Percentiles rank a stretch among this genome's conserved stretches.
Evolutionary conservation across 2,888 invertebrate species (phyloP).

Genomic region (Leucozona laternaria): DNA sequence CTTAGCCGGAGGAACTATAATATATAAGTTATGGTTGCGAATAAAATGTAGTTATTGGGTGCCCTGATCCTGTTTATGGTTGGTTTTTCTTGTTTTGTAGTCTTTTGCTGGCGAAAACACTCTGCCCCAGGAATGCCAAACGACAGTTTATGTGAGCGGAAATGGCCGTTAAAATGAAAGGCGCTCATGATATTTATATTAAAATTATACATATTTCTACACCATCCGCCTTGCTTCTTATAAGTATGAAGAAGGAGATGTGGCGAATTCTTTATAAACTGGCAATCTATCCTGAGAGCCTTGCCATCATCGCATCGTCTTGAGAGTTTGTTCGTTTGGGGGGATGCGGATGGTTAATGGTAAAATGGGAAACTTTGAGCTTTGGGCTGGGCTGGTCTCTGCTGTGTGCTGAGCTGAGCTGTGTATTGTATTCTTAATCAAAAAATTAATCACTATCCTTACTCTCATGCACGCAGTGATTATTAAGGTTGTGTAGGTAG

Average conservation of each 20-base stretch:
- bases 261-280: slow-evolving; percentile 40
- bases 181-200: slow-evolving; percentile 74
- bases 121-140: slow-evolving; percentile 56
- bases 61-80: slow-evolving; percentile 64
- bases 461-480: slow-evolving; percentile 56
- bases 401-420: background rate
- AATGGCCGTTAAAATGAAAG: slow-evolving; percentile 70
- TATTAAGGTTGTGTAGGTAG: slow-evolving; percentile 35
- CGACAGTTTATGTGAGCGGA: slow-evolving; percentile 66
- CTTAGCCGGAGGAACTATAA: slow-evolving; percentile 62
- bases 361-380: slow-evolving; percentile 43
- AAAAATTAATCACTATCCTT: slow-evolving; percentile 70
- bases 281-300: slow-evolving; percentile 54
- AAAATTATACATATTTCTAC: slow-evolving; percentile 65
- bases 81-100: background rate
- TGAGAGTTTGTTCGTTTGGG: slow-evolving; percentile 23
- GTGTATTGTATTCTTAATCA: slow-evolving; percentile 51
- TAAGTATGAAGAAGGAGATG: slow-evolving; percentile 6
- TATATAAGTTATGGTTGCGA: slow-evolving; percentile 68
- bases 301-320: slow-evolving; percentile 1
- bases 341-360: background rate
- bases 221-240: slow-evolving; percentile 5
- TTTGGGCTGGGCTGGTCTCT: background rate
- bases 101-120: background rate
- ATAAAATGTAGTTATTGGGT: slow-evolving; percentile 74